phyloP scores from a whole-genome alignment of 2,888 invertebrate species.

The Mesorhabditis spiculigera region DNA sequence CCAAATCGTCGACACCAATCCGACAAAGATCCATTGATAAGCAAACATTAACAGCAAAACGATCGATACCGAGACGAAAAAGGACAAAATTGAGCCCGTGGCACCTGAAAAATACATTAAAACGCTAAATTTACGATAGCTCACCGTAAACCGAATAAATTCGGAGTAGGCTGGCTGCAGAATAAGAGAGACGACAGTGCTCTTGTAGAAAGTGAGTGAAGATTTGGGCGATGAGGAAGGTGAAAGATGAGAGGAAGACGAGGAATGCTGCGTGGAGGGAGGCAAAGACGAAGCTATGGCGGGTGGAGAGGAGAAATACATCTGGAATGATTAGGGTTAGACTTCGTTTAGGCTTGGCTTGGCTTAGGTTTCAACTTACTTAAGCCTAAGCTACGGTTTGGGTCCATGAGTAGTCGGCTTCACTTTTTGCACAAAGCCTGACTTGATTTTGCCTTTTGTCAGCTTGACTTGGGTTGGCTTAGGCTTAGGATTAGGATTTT shows the following conservation, averaged over 20 bases:
- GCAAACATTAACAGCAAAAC: background rate
- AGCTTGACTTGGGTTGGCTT: no score
- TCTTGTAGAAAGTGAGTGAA: slow-evolving; percentile 28
- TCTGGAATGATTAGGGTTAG: slow-evolving; percentile 11
- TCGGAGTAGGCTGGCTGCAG: background rate
- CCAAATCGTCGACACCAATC: background rate
- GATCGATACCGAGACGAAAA: background rate
- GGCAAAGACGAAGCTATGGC: slow-evolving; percentile 35
- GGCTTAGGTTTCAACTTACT: no score
- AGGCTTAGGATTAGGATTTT: no score
- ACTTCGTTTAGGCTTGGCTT: background rate
- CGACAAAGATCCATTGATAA: slow-evolving; percentile 1
- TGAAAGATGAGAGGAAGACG: slow-evolving; percentile 27
- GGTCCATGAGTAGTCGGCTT: no score
- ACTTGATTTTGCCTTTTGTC: no score
- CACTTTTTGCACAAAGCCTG: no score
- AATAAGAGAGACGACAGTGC: background rate
- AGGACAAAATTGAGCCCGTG: background rate
- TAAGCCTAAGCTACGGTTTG: no score
- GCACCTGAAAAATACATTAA: background rate
- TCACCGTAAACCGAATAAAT: slow-evolving; percentile 1
- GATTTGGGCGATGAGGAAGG: slow-evolving; percentile 30
- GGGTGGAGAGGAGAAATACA: slow-evolving; percentile 34
- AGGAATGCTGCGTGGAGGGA: slow-evolving; percentile 36
- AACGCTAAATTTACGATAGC: background rate